Percentiles rank a stretch among this genome's conserved stretches.
phyloP scores from a whole-genome alignment of 2,888 invertebrate species.

The Cephalotes varians region DNA sequence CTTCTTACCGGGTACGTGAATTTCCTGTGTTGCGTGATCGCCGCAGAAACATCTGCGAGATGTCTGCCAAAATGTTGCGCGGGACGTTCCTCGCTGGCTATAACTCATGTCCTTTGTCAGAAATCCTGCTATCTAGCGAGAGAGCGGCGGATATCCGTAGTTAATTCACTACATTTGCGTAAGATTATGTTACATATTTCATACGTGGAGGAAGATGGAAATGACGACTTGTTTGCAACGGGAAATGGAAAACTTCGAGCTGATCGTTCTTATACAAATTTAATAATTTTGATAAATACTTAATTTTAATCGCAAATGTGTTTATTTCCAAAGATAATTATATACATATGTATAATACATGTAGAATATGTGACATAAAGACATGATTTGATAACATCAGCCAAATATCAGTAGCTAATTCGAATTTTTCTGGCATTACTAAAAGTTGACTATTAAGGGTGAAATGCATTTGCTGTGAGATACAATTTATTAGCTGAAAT shows the following conservation, averaged over 20 bases:
- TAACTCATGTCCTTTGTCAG: constrained; percentile 52
- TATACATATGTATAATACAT: neutral
- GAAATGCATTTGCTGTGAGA: neutral
- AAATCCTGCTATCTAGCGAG: constrained; percentile 38
- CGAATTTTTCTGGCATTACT: too few relatives aligned
- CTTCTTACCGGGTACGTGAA: constrained; percentile 33
- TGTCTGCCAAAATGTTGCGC: constrained; percentile 43
- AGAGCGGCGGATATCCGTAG: constrained; percentile 34
- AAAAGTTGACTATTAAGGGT: too few relatives aligned
- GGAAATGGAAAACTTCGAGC: neutral
- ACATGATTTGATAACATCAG: too few relatives aligned
- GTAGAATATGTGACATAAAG: too few relatives aligned
- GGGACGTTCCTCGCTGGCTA: constrained; percentile 33
- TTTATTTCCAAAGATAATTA: neutral
- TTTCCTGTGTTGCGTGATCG: constrained; percentile 48
- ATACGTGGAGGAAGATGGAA: neutral
- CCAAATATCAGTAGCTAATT: too few relatives aligned
- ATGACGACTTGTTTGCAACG: neutral
- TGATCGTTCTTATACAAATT: neutral
- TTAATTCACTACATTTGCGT: constrained; percentile 44
- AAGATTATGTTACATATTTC: constrained; percentile 40
- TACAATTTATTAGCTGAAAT: neutral
- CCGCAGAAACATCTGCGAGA: constrained; percentile 47
- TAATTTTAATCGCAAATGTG: neutral
- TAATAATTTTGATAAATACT: neutral